phyloP scores from a whole-genome alignment of 1,140 invertebrate species.

The Penaeus chinensis region DNA sequence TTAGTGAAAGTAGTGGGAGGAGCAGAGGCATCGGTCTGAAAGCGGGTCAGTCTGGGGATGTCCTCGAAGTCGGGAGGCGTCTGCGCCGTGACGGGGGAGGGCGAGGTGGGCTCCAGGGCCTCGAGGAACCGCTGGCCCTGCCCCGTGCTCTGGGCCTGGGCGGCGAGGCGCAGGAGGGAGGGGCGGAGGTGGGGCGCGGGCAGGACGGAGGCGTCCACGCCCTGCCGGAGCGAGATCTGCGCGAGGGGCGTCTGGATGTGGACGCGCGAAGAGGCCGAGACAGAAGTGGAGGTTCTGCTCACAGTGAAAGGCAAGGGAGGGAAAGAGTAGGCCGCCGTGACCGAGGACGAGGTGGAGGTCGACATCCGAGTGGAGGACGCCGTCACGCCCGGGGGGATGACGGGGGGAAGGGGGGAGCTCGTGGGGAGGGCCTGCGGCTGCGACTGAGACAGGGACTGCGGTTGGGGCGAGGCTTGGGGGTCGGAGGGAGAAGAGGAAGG shows the following conservation, averaged over 20 bases:
- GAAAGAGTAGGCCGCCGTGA: constrained; percentile 47
- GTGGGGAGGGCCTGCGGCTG: constrained; percentile 20
- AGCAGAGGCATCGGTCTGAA: constrained; percentile 45
- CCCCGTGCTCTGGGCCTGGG: constrained; percentile 50
- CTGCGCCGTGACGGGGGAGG: constrained; percentile 34
- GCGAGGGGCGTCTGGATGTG: constrained; percentile 62
- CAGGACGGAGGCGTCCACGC: constrained; percentile 49
- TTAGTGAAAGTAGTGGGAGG: not conserved
- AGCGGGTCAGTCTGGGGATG: constrained; percentile 51
- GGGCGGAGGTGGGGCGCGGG: constrained; percentile 63
- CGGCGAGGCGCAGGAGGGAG: constrained; percentile 60
- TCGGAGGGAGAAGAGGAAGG: constrained; percentile 16
- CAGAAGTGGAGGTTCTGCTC: constrained; percentile 62
- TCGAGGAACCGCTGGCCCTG: constrained; percentile 31
- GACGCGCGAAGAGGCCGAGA: constrained; percentile 62
- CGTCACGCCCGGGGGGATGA: constrained; percentile 45
- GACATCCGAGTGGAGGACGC: constrained; percentile 60
- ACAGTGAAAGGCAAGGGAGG: constrained; percentile 59
- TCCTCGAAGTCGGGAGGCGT: constrained; percentile 59
- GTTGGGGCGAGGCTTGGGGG: constrained; percentile 9
- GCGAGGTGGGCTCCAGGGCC: constrained; percentile 42
- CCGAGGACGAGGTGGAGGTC: constrained; percentile 54
- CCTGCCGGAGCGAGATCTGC: constrained; percentile 61
- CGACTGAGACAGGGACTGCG: constrained; percentile 26
- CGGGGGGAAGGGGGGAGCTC: constrained; percentile 24